Evolutionary conservation across 2,888 invertebrate species (phyloP), one percentile per base, ranked within the genome.

Genomic region (Drosophila phalerata): DNA sequence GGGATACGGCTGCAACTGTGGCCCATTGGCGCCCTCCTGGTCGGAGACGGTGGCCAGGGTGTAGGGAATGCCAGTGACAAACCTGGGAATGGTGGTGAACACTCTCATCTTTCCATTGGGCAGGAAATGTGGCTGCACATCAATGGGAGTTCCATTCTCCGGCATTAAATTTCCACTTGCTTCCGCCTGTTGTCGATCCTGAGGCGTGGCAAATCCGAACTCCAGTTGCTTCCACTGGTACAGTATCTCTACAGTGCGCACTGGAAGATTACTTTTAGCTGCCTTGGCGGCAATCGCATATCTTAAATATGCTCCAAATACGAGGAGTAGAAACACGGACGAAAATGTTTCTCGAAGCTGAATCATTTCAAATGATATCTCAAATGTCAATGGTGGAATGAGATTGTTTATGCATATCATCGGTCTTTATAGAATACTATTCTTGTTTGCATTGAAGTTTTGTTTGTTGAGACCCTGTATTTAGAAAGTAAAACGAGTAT

Each of bases 81-180:
- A 96, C 11, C 96, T 93, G 0, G 97, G 97, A 64, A 96, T 94
- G 0, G 96, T 94, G 0, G 96, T 93, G 87, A 97, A 96, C 5
- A 96, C 93, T 38, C 94, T 93, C 5, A 94, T 93, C 11, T 88
- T 88, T 1, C 88, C 89, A 60, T 80, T 82, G 48, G 51, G 60
- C 76, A 56, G 15, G 8, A 84, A 89, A 22, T 88, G 82, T 0
- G 90, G 81, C 47, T 81, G 90, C 13, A 92, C 88, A 81, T 92
- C 91, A 17, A 90, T 95, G 0, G 96, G 96, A 13, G 95, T 93
- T 0, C 95, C 94, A 64, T 93, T 93, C 30, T 94, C 95, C 0
- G 94, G 94, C 34, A 94, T 93, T 78, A 94, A 95, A 72, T 92
- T 91, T 1, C 94, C 93, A 3, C 83, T 91, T 0, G 78, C 73